Percentiles rank a stretch among this genome's conserved stretches.
Evolutionary conservation across 2,113 vertebrate genomes (phyloP).

Genomic region (Coturnix japonica): DNA sequence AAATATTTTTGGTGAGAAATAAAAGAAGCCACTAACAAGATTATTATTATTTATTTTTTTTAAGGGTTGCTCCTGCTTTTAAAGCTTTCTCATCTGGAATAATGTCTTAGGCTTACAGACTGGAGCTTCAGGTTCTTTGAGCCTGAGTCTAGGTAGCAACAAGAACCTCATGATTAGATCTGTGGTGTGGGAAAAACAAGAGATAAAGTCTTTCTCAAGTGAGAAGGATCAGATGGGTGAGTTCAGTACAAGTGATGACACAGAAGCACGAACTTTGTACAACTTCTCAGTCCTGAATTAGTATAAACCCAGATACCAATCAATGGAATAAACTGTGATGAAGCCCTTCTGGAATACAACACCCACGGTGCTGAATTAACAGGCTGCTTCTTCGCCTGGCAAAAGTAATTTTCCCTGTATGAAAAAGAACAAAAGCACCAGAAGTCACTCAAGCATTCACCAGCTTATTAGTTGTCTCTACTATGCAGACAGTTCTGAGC

Average conservation of each 20-base stretch:
- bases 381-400: neutral
- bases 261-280: neutral
- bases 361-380: neutral
- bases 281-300: neutral
- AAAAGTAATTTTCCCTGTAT: neutral
- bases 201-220: neutral
- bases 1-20: neutral
- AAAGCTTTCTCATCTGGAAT: neutral
- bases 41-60: neutral
- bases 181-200: neutral
- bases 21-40: neutral
- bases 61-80: neutral
- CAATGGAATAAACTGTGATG: neutral
- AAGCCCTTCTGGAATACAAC: neutral
- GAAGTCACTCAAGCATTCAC: neutral
- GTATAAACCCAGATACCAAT: neutral
- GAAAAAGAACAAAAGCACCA: neutral
- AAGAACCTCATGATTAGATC: neutral
- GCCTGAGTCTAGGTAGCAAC: rapidly evolving
- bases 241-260: neutral
- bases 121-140: neutral
- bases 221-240: neutral
- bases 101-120: neutral
- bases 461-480: neutral
- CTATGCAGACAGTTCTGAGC: neutral